phyloP scores from a whole-genome alignment of 2,797 vertebrate genomes.

The Margarornis squamiger region DNA sequence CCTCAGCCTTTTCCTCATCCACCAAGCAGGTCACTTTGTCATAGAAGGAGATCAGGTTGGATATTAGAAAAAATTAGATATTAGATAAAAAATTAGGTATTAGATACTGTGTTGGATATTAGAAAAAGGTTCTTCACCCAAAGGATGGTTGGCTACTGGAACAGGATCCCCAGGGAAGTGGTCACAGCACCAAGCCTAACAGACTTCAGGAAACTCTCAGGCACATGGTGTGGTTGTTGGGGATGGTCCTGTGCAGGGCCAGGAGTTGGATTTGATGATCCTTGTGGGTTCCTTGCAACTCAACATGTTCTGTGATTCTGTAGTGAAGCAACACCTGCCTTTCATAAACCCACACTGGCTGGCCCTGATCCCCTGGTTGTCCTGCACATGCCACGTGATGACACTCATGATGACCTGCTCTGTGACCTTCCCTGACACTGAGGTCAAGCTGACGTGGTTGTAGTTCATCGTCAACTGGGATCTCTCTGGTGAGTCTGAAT shows the following conservation, averaged over 20 bases:
- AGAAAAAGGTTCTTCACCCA: neutral
- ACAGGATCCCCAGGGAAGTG: neutral
- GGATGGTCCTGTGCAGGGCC: neutral
- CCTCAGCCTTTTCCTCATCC: neutral
- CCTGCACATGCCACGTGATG: too few relatives aligned
- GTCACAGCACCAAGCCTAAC: neutral
- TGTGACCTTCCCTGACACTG: neutral
- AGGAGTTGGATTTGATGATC: neutral
- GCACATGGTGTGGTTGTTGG: neutral
- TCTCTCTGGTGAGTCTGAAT: neutral
- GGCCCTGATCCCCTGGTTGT: neutral
- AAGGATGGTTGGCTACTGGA: neutral
- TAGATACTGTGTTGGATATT: neutral
- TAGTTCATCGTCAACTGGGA: neutral
- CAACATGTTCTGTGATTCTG: neutral
- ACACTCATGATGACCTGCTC: neutral
- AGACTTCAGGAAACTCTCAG: neutral
- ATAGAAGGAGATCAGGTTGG: neutral
- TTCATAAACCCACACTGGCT: neutral
- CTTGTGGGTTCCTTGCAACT: neutral
- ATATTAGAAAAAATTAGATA: neutral
- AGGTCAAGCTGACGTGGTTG: neutral
- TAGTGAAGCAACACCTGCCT: neutral
- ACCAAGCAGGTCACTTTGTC: neutral
- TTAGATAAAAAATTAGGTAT: neutral